These are phyloP conservation scores for Abramis brama DNA, from an alignment of 2,113 vertebrate genomes.

Conservation along the genomic window DNA sequence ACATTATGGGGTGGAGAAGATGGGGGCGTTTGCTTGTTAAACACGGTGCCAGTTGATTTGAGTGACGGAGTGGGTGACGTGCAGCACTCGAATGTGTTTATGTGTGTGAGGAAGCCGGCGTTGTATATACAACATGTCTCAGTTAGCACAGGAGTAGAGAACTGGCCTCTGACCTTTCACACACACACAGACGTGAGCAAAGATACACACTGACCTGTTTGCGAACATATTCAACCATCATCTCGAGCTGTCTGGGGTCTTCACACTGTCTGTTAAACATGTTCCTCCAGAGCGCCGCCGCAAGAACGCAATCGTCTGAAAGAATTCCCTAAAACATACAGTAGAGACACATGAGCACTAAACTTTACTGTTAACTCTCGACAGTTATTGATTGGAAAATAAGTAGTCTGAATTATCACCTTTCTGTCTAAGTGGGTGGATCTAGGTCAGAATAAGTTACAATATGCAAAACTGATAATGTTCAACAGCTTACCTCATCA, in stretches of 20 bases:
- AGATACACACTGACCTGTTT: slow-evolving; percentile 83
- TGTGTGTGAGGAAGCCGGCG: not conserved
- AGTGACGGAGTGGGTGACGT: slow-evolving; percentile 26
- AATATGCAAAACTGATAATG: not conserved
- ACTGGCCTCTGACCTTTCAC: not conserved
- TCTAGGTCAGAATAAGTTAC: not conserved
- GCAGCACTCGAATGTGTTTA: not conserved
- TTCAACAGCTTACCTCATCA: slow-evolving; percentile 84
- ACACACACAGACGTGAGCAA: slow-evolving; percentile 9
- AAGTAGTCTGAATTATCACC: not conserved
- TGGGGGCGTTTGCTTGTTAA: slow-evolving; percentile 7
- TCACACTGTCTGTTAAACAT: slow-evolving; percentile 89
- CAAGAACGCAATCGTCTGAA: slow-evolving; percentile 88
- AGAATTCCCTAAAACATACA: slow-evolving; percentile 83
- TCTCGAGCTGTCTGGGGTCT: slow-evolving; percentile 87
- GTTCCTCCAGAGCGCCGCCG: slow-evolving; percentile 94
- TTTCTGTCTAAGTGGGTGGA: not conserved
- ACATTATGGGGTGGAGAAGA: slow-evolving; percentile 14
- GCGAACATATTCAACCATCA: slow-evolving; percentile 96
- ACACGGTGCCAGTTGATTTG: slow-evolving; percentile 12
- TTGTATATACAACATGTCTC: slow-evolving; percentile 5
- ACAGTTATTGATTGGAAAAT: not conserved
- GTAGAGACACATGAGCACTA: not conserved
- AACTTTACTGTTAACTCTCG: not conserved
- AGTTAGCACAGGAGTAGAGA: slow-evolving; percentile 16